Conservation (phyloP, 2,797 vertebrate species). For the Neoniphon sammara region DNA sequence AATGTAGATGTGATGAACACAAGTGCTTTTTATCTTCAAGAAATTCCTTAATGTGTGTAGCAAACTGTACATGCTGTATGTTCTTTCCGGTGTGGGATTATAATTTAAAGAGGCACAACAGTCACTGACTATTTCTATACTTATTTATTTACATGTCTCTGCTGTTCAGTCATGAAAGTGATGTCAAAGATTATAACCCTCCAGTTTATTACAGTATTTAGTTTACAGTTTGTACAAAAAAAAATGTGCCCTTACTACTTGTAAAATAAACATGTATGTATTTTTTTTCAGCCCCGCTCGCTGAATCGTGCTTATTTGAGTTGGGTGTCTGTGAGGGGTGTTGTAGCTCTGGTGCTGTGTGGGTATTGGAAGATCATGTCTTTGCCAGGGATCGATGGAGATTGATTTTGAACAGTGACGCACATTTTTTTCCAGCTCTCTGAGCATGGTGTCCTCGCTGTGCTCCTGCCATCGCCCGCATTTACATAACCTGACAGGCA, state of each 20-base stretch:
- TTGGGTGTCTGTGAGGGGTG: constrained; percentile 6
- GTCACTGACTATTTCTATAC: constrained; percentile 69
- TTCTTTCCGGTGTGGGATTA: constrained; percentile 74
- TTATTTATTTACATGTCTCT: constrained; percentile 76
- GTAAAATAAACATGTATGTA: constrained; percentile 84
- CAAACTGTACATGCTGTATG: constrained; percentile 75
- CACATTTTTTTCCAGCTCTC: constrained; percentile 72
- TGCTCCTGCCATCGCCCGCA: constrained; percentile 58
- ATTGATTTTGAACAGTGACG: constrained; percentile 80
- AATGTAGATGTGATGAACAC: constrained; percentile 84
- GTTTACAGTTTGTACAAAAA: constrained; percentile 83
- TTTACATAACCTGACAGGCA: constrained; percentile 79
- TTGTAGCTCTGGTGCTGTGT: constrained; percentile 51
- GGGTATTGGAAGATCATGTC: constrained; percentile 73
- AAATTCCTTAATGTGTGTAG: constrained; percentile 80
- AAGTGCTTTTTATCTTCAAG: constrained; percentile 84
- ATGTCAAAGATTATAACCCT: constrained; percentile 79
- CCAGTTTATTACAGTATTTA: constrained; percentile 77
- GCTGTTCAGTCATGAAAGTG: constrained; percentile 77
- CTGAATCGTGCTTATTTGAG: constrained; percentile 43
- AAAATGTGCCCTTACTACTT: constrained; percentile 77
- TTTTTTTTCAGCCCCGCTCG: constrained; percentile 57
- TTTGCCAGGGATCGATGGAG: constrained; percentile 70
- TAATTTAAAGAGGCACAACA: constrained; percentile 60
- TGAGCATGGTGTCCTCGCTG: constrained; percentile 67